Evolutionary conservation across 30 jellyfish, hydroid and myxozoan genomes (phyloP), one percentile per base, ranked within the genome.

Genomic region (Phacellophora camtschatica): DNA sequence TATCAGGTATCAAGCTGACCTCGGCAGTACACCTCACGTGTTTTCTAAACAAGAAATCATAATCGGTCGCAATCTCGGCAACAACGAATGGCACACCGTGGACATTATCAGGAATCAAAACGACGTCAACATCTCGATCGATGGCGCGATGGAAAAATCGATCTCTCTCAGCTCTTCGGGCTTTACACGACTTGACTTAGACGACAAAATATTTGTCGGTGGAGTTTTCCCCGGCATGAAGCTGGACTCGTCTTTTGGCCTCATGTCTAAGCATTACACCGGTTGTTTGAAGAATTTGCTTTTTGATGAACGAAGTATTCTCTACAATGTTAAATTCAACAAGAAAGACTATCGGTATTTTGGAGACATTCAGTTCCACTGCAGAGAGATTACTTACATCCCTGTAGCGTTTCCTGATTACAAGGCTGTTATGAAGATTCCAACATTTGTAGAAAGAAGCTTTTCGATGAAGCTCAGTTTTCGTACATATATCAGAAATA

Each of bases 1-100:
- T 48, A 36, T 20, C 58, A 94, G 99, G 31, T 94, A 94, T 66
- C 79, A 77, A 67, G 87, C 94, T 9, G 90, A 83, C 31, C 74
- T 88, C 5, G 99, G 99, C 16, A 87, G 90, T 67, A 57, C 96
- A 19, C 51, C 81, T 8, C 55, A 32, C n/a, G 59, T 45, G 16
- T 37, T 66, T 2, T 79, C 96, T 1, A 85, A 61, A 25, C 98
- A 92, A 79, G 92, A 92, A 45, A 19, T 85, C 18, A 56, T 85
- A 1, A 88, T 87, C 70, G 99, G 99, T 20, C 57, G 56, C 27
- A 84, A 94, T 41, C 86, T 94, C 20, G 76, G 76, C 67, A 84
- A 82, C 51, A 82, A 94, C 65, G 66, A 74, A 8, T 94, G 99
- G 99, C 99, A 94, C 77, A 70, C 81, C 56, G 95, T 94, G 32